Percentiles rank a stretch among this genome's conserved stretches.
These are phyloP conservation scores for Amblyopsis rosae DNA, from an alignment of 2,113 vertebrate species.

Conservation along the genomic window DNA sequence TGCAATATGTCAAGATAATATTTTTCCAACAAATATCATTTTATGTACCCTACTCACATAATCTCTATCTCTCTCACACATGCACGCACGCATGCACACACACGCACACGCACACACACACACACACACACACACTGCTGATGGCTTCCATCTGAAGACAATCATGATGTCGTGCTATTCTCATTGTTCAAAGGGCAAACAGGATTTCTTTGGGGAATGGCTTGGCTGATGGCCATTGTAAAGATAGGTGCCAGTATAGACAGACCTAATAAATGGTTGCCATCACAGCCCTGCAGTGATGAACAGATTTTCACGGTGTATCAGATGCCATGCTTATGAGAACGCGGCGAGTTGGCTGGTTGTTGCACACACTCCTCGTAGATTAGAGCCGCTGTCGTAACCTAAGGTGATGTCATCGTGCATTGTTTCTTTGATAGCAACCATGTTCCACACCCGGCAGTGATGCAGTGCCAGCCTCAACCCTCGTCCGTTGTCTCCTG, in stretches of 20 bases:
- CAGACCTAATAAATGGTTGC: conserved; percentile 11
- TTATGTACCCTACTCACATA: neutral
- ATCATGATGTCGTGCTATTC: conserved; percentile 28
- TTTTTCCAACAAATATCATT: conserved; percentile 24
- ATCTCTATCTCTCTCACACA: neutral
- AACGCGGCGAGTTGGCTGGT: conserved; percentile 20
- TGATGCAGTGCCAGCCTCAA: neutral
- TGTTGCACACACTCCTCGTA: neutral
- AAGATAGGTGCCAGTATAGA: conserved; percentile 23
- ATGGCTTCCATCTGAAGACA: conserved; percentile 42
- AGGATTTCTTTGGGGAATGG: neutral
- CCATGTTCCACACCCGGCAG: conserved; percentile 29
- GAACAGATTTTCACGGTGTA: neutral
- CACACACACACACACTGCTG: conserved; percentile 1
- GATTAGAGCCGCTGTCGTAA: conserved; percentile 27
- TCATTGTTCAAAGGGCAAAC: conserved; percentile 27
- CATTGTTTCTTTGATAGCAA: conserved; percentile 9
- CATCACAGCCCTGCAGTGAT: conserved; percentile 20
- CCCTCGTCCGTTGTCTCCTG: neutral
- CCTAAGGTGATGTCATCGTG: neutral
- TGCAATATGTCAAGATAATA: too few species aligned
- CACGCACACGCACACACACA: neutral
- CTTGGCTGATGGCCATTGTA: conserved; percentile 9
- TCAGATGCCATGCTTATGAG: conserved; percentile 24
- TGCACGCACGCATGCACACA: neutral